Base-by-base conservation (phyloP, 2,797 vertebrate species). In the Periparus ater region DNA sequence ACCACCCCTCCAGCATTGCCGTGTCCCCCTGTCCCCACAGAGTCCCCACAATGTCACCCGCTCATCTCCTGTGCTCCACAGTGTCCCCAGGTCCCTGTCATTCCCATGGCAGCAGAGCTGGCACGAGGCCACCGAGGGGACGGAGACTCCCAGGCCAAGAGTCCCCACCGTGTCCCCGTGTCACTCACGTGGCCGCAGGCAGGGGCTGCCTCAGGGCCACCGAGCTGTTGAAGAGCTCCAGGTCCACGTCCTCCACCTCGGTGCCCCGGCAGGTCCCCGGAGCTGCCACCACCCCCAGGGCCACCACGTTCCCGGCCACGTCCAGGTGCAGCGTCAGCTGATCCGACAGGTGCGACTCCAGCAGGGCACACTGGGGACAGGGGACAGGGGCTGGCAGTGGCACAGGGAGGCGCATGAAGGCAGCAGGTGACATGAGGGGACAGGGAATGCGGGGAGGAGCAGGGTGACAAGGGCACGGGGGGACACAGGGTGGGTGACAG, bases 211-310 rank as follows among this genome's bases (percentile, higher is more conserved):
- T 96, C 89, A 99, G 70, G 40, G 96, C 97, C 76, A 99, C 97
- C 0, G 99, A 98, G 15, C 98, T 99, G 97, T 99, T 99, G 95
- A 99, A 99, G 32, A 98, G 95, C 85, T 99, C 99, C 40, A 99
- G 98, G 80, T 99, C 98, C 5, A 98, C 98, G 3, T 99, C 99
- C 79, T 99, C 99, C 11, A 99, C 98, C 95, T 99, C 98, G 0
- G 96, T 95, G 55, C 99, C 99, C 6, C 97, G 97, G 90, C 99
- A 99, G 55, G 98, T 98, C 16, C 99, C 98, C 0, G 98, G 99
- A 3, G 18, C 25, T 0, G 99, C 99, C 68, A 99, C 99, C 94
- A 99, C 98, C 32, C 98, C 99, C 81, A 99, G 74, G 0, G 98
- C 98, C 12, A 99, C 98, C 85, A 99, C 96, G 38, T 98, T 98